Percentiles rank a stretch among this genome's conserved stretches.
phyloP scores from a whole-genome alignment of 2,888 invertebrate species.

The Lasius platythorax region DNA sequence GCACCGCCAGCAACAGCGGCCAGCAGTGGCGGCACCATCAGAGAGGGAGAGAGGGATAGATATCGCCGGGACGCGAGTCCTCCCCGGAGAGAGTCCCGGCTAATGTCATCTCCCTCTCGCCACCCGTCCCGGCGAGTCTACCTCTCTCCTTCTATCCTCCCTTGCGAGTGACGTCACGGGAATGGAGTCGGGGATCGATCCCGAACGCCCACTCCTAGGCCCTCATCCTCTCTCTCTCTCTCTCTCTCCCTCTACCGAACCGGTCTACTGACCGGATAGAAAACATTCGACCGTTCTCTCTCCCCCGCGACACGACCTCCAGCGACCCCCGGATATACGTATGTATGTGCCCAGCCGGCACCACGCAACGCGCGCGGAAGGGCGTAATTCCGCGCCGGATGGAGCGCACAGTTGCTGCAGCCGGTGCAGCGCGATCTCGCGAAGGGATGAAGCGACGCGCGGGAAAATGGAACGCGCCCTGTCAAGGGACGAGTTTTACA shows the following conservation, averaged over 20 bases:
- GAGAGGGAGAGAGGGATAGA: constrained; percentile 59
- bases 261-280: constrained; percentile 78
- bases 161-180: constrained; percentile 83
- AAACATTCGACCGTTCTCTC: constrained; percentile 79
- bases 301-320: constrained; percentile 25
- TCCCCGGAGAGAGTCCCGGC: constrained; percentile 67
- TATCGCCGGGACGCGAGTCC: constrained; percentile 62
- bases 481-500: not conserved
- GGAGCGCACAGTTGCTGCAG: not conserved
- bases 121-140: constrained; percentile 25
- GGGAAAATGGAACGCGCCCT: constrained; percentile 27
- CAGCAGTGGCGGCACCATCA: constrained; percentile 49
- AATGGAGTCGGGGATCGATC: constrained; percentile 84
- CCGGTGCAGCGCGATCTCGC: constrained; percentile 31
- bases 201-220: constrained; percentile 76
- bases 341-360: constrained; percentile 25
- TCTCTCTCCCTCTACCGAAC: constrained; percentile 62
- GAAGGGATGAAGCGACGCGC: constrained; percentile 25
- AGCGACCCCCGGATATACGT: constrained; percentile 43
- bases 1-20: constrained; percentile 38
- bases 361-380: constrained; percentile 24
- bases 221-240: constrained; percentile 67
- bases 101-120: constrained; percentile 41
- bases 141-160: constrained; percentile 53
- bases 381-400: constrained; percentile 48